These are phyloP conservation scores for Tenthredo mesomela DNA, from an alignment of 2,888 invertebrate genomes.

Conservation along the genomic window DNA sequence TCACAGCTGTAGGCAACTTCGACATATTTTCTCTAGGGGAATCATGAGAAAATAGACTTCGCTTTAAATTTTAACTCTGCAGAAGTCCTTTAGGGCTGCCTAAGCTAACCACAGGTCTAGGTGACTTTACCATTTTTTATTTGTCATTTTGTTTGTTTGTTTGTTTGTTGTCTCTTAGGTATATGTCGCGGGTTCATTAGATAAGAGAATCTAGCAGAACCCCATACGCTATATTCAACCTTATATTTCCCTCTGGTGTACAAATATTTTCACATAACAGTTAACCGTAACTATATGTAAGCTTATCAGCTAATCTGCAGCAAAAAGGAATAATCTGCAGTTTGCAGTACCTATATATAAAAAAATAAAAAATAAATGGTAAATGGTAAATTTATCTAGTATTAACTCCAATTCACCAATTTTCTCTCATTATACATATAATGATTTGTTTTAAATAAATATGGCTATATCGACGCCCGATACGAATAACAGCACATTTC, in stretches of 20 bases:
- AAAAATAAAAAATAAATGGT: too few species aligned
- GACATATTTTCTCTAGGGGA: constrained; percentile 28
- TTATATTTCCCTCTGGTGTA: constrained; percentile 25
- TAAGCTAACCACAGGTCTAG: background rate
- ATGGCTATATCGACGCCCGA: background rate
- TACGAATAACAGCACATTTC: too few species aligned
- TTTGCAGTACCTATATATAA: background rate
- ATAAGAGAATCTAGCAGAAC: background rate
- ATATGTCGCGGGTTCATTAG: background rate
- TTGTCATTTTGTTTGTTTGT: too few species aligned
- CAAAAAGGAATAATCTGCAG: background rate
- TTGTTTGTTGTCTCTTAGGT: background rate
- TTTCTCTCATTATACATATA: background rate
- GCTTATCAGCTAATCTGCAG: background rate
- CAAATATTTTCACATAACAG: background rate
- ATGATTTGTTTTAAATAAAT: background rate
- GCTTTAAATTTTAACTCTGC: constrained; percentile 2
- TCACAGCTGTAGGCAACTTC: background rate
- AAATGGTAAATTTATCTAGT: background rate
- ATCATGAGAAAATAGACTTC: constrained; percentile 1
- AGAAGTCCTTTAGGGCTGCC: background rate
- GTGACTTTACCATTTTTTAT: background rate
- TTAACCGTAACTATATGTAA: background rate
- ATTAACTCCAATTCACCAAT: background rate
- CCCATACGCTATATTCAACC: constrained; percentile 10